Percentiles rank a stretch among this genome's conserved stretches.
Evolutionary conservation across 2,797 vertebrate genomes (phyloP).

Genomic region (Toxotes lorentzi): DNA sequence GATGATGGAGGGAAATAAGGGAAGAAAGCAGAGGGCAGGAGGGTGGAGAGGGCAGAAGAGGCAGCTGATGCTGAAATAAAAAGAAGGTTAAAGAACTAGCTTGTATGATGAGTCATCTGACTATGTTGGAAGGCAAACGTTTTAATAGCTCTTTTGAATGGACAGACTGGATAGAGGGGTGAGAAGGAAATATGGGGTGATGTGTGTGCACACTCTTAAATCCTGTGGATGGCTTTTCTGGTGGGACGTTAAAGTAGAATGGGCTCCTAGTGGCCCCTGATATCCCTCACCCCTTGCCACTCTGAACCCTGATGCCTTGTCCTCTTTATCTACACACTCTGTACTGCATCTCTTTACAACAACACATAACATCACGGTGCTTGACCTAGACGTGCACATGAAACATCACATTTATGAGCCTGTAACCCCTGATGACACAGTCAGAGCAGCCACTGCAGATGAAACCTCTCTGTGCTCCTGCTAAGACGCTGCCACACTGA

Average conservation of each 20-base stretch:
- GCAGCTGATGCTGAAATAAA: neutral
- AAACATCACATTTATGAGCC: neutral
- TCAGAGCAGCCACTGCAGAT: neutral
- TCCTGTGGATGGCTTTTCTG: neutral
- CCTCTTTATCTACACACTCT: too few species aligned
- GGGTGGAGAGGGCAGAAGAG: neutral
- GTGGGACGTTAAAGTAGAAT: neutral
- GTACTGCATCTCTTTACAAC: too few species aligned
- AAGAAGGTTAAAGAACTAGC: neutral
- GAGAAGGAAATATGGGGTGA: too few species aligned
- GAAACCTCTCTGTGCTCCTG: constrained; percentile 27
- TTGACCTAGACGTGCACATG: neutral
- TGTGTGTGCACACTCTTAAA: neutral
- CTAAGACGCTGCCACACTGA: constrained; percentile 37
- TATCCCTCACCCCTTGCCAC: neutral
- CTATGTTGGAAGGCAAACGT: neutral
- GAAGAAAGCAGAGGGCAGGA: neutral
- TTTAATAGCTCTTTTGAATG: too few species aligned
- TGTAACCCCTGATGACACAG: neutral
- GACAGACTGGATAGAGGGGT: too few species aligned
- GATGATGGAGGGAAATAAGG: neutral
- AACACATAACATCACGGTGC: neutral
- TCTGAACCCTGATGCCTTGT: neutral
- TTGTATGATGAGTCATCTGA: neutral
- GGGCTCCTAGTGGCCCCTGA: neutral